These are phyloP conservation scores for Rhamnusium bicolor DNA, from an alignment of 2,888 invertebrate species.

Conservation along the genomic window DNA sequence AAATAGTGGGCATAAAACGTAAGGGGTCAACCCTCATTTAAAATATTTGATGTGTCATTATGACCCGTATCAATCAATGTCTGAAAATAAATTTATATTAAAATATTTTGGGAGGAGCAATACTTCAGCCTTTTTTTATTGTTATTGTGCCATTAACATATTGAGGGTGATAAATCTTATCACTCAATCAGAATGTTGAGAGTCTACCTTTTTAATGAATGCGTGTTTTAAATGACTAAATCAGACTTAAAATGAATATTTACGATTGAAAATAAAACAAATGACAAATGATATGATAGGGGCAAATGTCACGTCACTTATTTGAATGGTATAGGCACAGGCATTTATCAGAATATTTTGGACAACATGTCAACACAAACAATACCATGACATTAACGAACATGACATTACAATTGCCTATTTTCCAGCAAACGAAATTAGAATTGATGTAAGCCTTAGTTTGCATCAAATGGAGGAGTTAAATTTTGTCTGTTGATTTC, in stretches of 20 bases:
- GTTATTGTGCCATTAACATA: neutral
- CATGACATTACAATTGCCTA: neutral
- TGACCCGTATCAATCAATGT: conserved; percentile 18
- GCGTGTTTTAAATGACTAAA: neutral
- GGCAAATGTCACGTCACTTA: conserved; percentile 13
- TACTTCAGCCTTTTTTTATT: conserved; percentile 3
- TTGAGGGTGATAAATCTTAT: neutral
- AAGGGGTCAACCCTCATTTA: neutral
- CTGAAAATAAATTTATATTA: neutral
- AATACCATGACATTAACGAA: neutral
- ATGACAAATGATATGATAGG: neutral
- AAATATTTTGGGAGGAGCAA: conserved; percentile 15
- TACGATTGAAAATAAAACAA: neutral
- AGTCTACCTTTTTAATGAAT: neutral
- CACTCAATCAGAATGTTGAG: neutral
- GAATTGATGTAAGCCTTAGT: no score
- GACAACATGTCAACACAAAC: neutral
- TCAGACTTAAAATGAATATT: neutral
- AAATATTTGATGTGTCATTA: conserved; percentile 8
- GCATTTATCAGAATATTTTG: conserved; percentile 17
- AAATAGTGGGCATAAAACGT: neutral
- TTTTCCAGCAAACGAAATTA: no score
- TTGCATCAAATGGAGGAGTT: no score
- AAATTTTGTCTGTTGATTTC: no score
- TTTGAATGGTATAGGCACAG: neutral